Percentiles rank a stretch among this genome's conserved stretches.
These are phyloP conservation scores for Dreissena rostriformis DNA, from an alignment of 1,140 invertebrate species.

Conservation along the genomic window DNA sequence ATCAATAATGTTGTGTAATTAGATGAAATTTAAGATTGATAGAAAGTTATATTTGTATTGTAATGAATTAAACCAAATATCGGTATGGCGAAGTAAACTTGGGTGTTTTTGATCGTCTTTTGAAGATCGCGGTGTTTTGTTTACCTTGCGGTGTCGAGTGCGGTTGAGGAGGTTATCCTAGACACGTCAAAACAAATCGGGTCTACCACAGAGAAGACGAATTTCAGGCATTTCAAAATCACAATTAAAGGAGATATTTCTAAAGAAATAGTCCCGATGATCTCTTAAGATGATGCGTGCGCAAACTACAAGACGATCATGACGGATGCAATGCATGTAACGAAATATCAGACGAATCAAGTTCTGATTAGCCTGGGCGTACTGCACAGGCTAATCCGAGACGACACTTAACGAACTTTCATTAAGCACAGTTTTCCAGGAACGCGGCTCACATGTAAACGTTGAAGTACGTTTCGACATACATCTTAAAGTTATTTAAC, in stretches of 20 bases:
- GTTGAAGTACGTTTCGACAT: too few species aligned
- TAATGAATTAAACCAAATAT: conserved; percentile 47
- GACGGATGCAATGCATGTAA: too few species aligned
- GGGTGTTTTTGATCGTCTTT: conserved; percentile 27
- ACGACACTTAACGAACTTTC: too few species aligned
- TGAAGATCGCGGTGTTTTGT: conserved; percentile 26
- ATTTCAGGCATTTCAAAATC: not conserved
- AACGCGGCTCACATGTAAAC: too few species aligned
- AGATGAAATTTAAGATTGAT: conserved; percentile 29
- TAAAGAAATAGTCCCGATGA: not conserved
- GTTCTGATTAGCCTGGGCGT: too few species aligned
- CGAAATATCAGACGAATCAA: too few species aligned
- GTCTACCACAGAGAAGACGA: not conserved
- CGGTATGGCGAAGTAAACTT: conserved; percentile 27
- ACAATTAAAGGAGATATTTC: not conserved
- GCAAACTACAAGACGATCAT: too few species aligned
- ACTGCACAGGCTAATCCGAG: too few species aligned
- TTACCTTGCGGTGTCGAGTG: not conserved
- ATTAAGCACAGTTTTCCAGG: too few species aligned
- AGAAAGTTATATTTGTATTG: conserved; percentile 15
- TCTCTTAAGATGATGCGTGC: not conserved
- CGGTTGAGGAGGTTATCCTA: not conserved
- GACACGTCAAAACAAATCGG: not conserved
- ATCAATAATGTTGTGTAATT: conserved; percentile 12
- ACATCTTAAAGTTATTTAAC: too few species aligned